Percentiles rank a stretch among this genome's conserved stretches.
These are phyloP conservation scores for Artemia franciscana DNA, from an alignment of 1,140 invertebrate genomes.

Conservation along the genomic window DNA sequence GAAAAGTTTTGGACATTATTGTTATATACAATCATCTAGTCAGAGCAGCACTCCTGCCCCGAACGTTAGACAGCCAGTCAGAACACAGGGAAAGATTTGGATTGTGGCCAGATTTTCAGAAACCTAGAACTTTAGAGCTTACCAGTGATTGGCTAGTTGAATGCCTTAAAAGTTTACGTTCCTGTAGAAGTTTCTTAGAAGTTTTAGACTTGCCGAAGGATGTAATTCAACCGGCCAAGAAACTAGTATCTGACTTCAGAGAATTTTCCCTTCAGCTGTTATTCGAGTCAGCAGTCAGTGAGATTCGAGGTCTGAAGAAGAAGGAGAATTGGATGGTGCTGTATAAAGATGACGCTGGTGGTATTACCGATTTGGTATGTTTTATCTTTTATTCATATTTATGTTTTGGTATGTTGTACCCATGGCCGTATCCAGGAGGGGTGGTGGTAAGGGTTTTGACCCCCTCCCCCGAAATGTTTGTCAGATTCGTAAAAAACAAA, in stretches of 20 bases:
- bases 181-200: background rate
- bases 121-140: background rate
- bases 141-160: background rate
- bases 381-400: background rate
- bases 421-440: too few species aligned
- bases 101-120: slow-evolving; percentile 14
- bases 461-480: too few species aligned
- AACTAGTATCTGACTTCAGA: background rate
- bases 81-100: slow-evolving; percentile 19
- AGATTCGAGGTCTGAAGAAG: background rate
- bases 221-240: background rate
- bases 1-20: slow-evolving; percentile 38
- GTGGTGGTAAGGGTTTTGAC: too few species aligned
- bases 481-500: too few species aligned
- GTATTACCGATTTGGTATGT: background rate
- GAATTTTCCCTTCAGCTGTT: background rate
- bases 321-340: background rate
- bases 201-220: background rate
- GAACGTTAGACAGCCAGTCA: slow-evolving; percentile 24
- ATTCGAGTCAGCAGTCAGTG: background rate
- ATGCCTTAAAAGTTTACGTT: background rate
- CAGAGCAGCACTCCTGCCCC: slow-evolving; percentile 35
- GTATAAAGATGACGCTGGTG: background rate
- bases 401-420: too few species aligned
- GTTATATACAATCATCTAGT: slow-evolving; percentile 37